A percentile compares a stretch with the other conserved stretches of the same genome.
phyloP scores from a whole-genome alignment of 2,888 invertebrate species.

The Lamellibrachia columna region DNA sequence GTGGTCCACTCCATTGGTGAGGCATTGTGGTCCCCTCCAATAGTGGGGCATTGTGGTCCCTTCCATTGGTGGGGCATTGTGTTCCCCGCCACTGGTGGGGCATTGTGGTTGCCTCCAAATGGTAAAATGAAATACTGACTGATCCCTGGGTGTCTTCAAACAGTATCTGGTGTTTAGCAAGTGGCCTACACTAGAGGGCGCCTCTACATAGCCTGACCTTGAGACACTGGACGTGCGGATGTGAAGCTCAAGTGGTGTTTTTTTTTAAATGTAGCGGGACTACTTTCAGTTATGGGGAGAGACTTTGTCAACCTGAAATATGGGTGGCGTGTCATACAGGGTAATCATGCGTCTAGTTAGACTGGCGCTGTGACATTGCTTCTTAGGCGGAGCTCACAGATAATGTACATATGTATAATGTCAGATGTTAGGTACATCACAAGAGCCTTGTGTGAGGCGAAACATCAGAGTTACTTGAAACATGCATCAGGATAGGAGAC shows the following conservation, averaged over 20 bases:
- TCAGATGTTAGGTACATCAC: background rate
- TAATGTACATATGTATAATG: constrained; percentile 13
- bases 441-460: background rate
- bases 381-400: background rate
- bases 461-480: background rate
- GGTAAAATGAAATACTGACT: background rate
- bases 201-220: background rate
- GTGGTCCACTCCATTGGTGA: background rate
- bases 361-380: background rate
- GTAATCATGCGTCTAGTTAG: background rate
- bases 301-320: background rate
- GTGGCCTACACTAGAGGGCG: background rate
- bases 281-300: background rate
- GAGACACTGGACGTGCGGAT: background rate
- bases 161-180: background rate
- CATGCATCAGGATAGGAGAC: background rate
- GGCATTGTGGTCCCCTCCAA: background rate
- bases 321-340: background rate
- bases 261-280: background rate
- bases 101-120: background rate
- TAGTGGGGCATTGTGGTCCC: background rate
- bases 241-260: constrained; percentile 8
- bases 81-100: background rate
- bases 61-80: background rate
- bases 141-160: background rate